Base-by-base conservation (phyloP, 2,888 invertebrate species). In the Drosophila colorata region DNA sequence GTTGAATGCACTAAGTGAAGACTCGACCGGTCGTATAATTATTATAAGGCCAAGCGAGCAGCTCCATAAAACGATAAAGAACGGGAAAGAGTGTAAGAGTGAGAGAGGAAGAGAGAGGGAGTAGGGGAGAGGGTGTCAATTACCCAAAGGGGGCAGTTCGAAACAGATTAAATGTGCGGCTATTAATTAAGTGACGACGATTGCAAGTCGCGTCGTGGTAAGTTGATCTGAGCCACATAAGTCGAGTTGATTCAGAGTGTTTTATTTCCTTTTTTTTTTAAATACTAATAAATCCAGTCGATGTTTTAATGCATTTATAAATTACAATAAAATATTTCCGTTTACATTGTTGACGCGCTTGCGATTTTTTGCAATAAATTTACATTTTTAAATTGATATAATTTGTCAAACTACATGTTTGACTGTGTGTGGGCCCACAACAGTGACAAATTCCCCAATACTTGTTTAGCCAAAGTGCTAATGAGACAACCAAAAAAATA, bases 261-360 rank as follows among this genome's bases (percentile, higher is more conserved):
- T 28, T 28, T 37, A 8, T 33, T 41, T 14, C 33, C 20, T 28
- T 6, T 31, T 13, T 3, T 20, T 14, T n/a, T 43, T 31, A 20
- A 49, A 35, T 53, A 43, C 38, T 58, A 63, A 80, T 73, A 74
- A 87, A 83, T 83, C 66, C 58, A 69, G 67, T 52, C 48, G 67
- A 67, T 46, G 59, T 63, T 72, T 69, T 68, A 69, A 66, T 65
- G 47, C 49, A 77, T 74, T 83, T 88, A 72, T 67, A 59, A 74
- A 78, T 74, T 56, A 68, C 59, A 72, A 59, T 74, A 68, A 84
- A 81, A 69, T 88, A 88, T 89, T 84, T 84, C 89, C 83, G 88
- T 69, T 84, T 41, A 11, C 61, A 69, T 46, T 61, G 61, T 59
- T 76, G 71, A 71, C 46, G 51, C 44, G 9, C 41, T 28, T 28